A percentile compares a stretch with the other conserved stretches of the same genome.
phyloP scores from a whole-genome alignment of 1,140 invertebrate genomes.

The Tribolium castaneum region DNA sequence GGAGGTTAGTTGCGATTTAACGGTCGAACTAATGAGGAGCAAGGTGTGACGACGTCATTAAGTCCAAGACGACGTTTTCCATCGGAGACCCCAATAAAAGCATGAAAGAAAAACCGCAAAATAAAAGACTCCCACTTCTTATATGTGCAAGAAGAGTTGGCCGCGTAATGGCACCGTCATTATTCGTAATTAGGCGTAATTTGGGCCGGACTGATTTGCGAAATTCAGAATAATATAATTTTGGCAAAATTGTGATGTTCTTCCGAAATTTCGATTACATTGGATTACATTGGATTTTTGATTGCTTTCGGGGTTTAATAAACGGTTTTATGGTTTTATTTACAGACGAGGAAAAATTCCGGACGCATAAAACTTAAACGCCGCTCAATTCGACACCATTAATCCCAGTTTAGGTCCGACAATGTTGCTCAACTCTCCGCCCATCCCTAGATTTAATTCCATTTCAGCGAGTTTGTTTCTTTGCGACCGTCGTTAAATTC shows the following conservation, averaged over 20 bases:
- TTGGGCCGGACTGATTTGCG: conserved; percentile 30
- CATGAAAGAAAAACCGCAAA: conserved; percentile 14
- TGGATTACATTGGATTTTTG: conserved; percentile 33
- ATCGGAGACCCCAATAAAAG: conserved; percentile 14
- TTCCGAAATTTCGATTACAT: conserved; percentile 27
- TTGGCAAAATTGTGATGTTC: conserved; percentile 18
- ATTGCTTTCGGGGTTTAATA: conserved; percentile 22
- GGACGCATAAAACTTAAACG: not conserved
- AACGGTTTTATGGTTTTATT: conserved; percentile 13
- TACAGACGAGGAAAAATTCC: conserved; percentile 4
- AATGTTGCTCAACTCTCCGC: not conserved
- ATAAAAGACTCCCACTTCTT: conserved; percentile 27
- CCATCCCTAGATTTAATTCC: not conserved
- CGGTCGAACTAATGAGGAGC: conserved; percentile 15
- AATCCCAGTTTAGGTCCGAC: not conserved
- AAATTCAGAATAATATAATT: conserved; percentile 41
- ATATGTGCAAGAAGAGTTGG: not conserved
- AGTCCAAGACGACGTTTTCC: conserved; percentile 1
- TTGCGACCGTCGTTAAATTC: not conserved
- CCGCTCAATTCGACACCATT: not conserved
- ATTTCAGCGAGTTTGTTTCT: not conserved
- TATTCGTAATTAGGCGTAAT: conserved; percentile 42
- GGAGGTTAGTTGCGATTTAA: conserved; percentile 22
- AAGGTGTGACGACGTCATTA: conserved; percentile 28
- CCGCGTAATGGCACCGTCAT: conserved; percentile 27